A percentile compares a stretch with the other conserved stretches of the same genome.
Conservation (phyloP, 2,797 vertebrate species). For the Gouania willdenowi region DNA sequence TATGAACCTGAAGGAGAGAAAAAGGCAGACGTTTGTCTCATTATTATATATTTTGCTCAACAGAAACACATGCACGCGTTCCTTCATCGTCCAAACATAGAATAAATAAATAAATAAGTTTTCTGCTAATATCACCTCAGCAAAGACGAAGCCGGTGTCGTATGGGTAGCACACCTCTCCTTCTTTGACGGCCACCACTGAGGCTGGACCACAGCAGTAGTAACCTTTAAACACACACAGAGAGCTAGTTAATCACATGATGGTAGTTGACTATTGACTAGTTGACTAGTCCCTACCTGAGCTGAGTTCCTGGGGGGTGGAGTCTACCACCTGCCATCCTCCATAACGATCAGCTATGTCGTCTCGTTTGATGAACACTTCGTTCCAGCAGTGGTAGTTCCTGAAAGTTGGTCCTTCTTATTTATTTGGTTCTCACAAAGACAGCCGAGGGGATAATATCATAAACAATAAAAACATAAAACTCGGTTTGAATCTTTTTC, state of each 20-base stretch:
- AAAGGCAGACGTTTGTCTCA: too few species aligned
- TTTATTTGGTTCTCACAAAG: too few species aligned
- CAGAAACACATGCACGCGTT: too few species aligned
- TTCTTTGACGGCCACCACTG: conserved; percentile 81
- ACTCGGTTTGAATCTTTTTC: too few species aligned
- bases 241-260: background rate
- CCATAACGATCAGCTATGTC: conserved; percentile 78
- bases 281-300: conserved; percentile 81
- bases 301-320: conserved; percentile 92
- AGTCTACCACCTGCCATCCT: conserved; percentile 91
- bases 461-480: too few species aligned
- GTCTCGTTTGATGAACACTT: conserved; percentile 76
- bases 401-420: too few species aligned
- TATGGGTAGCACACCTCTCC: conserved; percentile 81
- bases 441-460: too few species aligned
- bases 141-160: conserved; percentile 83
- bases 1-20: too few species aligned
- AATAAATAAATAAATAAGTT: too few species aligned
- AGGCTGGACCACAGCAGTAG: conserved; percentile 86
- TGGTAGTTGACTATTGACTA: background rate
- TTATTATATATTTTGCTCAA: too few species aligned
- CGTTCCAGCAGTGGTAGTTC: conserved; percentile 97
- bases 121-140: conserved; percentile 76
- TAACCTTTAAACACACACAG: conserved; percentile 54
- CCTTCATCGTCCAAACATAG: too few species aligned